Conservation (phyloP, 2,888 invertebrate genomes). For the Melipona beecheii region DNA sequence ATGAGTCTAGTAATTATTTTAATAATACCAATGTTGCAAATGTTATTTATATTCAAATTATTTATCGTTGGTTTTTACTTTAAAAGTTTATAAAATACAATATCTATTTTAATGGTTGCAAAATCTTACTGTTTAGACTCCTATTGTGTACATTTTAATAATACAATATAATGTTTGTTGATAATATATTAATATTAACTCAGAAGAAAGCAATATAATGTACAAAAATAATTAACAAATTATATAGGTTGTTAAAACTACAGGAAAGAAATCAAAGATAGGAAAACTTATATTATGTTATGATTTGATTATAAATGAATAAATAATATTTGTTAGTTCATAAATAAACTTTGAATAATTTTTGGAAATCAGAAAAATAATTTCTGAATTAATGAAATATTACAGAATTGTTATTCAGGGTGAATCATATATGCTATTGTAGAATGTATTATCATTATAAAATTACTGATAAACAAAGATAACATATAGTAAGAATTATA, state of each 20-base stretch:
- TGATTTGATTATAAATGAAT: slow-evolving; percentile 17
- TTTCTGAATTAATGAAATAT: slow-evolving; percentile 40
- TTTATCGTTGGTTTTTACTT: background rate
- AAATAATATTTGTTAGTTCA: slow-evolving; percentile 25
- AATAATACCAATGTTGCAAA: background rate
- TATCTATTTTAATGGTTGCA: slow-evolving; percentile 9
- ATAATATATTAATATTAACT: slow-evolving; percentile 37
- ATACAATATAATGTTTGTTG: slow-evolving; percentile 37
- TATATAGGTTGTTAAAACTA: slow-evolving; percentile 32
- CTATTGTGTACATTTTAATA: slow-evolving; percentile 22
- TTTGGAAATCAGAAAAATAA: slow-evolving; percentile 11
- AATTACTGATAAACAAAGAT: slow-evolving; percentile 51
- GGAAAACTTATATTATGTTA: background rate
- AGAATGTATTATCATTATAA: slow-evolving; percentile 57
- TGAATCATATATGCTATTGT: slow-evolving; percentile 55
- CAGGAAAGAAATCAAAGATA: slow-evolving; percentile 23
- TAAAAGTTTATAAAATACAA: slow-evolving; percentile 6
- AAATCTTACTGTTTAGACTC: background rate
- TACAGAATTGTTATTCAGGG: slow-evolving; percentile 48
- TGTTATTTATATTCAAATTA: slow-evolving; percentile 12
- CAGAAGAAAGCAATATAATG: slow-evolving; percentile 52
- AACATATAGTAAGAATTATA: slow-evolving; percentile 57
- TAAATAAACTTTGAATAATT: slow-evolving; percentile 24
- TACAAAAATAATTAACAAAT: slow-evolving; percentile 35
- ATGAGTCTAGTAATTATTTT: background rate